Conservation (phyloP, 2,888 invertebrate species). For the Phortica magna region DNA sequence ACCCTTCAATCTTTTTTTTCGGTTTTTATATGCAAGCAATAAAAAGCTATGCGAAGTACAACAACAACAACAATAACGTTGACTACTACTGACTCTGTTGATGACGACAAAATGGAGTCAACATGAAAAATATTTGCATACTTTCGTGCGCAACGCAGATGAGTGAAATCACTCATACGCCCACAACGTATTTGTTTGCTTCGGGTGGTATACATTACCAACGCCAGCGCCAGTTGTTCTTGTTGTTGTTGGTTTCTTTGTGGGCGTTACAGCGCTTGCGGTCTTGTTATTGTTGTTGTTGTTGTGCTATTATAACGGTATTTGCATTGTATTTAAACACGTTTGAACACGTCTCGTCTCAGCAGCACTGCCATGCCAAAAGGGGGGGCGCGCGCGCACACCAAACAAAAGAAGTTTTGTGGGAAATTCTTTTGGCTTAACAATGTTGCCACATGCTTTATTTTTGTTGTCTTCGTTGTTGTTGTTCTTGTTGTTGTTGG, state of each 20-base stretch:
- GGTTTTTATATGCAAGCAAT: conserved; percentile 4
- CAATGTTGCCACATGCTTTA: conserved; percentile 27
- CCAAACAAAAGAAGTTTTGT: conserved; percentile 56
- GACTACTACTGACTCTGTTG: conserved; percentile 6
- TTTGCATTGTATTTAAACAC: conserved; percentile 76
- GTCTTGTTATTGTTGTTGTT: conserved; percentile 53
- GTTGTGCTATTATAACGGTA: conserved; percentile 74
- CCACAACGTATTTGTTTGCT: background rate
- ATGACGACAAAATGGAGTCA: conserved; percentile 51
- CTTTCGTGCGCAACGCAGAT: conserved; percentile 63
- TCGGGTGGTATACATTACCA: conserved; percentile 50
- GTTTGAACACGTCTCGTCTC: conserved; percentile 61
- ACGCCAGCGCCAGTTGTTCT: background rate
- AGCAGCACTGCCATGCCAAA: background rate
- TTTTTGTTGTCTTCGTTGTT: background rate
- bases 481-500: conserved; percentile 36
- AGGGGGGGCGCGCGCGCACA: conserved; percentile 16
- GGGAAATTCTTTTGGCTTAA: conserved; percentile 60
- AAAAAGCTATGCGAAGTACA: conserved; percentile 14
- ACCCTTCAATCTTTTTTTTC: background rate
- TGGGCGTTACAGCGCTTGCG: conserved; percentile 59
- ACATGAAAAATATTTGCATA: conserved; percentile 72
- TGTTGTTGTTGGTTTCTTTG: conserved; percentile 28
- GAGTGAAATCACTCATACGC: conserved; percentile 74
- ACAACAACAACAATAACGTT: conserved; percentile 36